Evolutionary conservation across 2,113 vertebrate species (phyloP), one percentile per base, ranked within the genome.

Genomic region (Leptosomus discolor): DNA sequence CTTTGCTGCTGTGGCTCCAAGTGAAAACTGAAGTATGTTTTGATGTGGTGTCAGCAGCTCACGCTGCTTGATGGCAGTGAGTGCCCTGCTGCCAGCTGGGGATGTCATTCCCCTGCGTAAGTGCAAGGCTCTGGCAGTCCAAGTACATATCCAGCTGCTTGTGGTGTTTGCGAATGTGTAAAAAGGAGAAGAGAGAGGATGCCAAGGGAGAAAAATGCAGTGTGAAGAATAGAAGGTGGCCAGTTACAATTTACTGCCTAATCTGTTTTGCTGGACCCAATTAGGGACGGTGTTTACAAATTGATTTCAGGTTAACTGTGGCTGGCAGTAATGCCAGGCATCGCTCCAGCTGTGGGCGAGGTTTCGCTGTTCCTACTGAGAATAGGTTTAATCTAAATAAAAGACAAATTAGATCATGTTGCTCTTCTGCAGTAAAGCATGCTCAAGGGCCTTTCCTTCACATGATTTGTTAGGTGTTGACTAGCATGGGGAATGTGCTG

Each of bases 401-500:
- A 95, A 92, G 83, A 88, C 76, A 92, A 83, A 95, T 97, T 71
- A 84, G 82, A 90, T 90, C 56, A 16, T 50, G 85, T 90, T 86
- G 91, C 67, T 94, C 45, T 54, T 90, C 89, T 83, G 23, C 54
- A 68, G 69, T 53, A 67, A 88, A 97, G 54, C 69, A 26, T 37
- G 80, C 85, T 93, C 83, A 53, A 84, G 73, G 92, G 79, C 69
- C 90, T 84, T 94, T 77, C 84, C 54, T 90, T 86, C 84, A 29
- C 7, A 4, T 91, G 94, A 87, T 95, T 97, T 94, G 81, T 95
- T 92, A 90, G 89, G 36, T 89, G 67, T 91, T 94, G 85, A 91
- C 83, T 85, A 94, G 85, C 61, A 23, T 19, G 50, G 80, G 30
- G 65, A 90, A 88, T 53, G 82, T 91, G 78, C 90, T 75, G 68